Conservation (phyloP, 2,797 vertebrate genomes). For the Silurus aristotelis region DNA sequence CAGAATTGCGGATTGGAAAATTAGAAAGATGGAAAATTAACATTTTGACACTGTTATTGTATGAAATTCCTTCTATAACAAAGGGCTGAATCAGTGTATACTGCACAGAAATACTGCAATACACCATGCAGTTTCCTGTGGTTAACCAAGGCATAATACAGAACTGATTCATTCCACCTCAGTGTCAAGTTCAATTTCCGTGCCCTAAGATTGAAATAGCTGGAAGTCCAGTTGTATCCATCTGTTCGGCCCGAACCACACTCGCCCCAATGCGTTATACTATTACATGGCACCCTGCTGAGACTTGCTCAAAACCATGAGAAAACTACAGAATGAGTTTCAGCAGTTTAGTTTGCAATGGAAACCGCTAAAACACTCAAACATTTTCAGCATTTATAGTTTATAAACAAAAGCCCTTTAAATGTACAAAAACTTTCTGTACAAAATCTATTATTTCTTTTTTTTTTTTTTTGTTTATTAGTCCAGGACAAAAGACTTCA, state of each 20-base stretch:
- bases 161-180: not conserved
- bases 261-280: not conserved
- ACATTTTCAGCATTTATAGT: not conserved
- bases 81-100: too few relatives aligned
- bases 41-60: too few relatives aligned
- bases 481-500: not conserved
- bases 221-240: not conserved
- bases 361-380: not conserved
- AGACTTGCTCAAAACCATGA: not conserved
- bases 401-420: not conserved
- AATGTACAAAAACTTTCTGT: not conserved
- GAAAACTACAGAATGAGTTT: too few relatives aligned
- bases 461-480: not conserved
- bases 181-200: not conserved
- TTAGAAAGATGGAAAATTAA: too few relatives aligned
- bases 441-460: not conserved
- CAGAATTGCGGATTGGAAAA: too few relatives aligned
- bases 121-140: not conserved
- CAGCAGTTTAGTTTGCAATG: too few relatives aligned
- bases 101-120: too few relatives aligned
- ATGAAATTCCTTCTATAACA: too few relatives aligned
- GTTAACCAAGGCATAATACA: not conserved
- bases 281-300: not conserved
- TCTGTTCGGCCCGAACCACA: not conserved
- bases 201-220: not conserved